Base-by-base conservation (phyloP, 2,113 vertebrate genomes). In the Isurus oxyrinchus region DNA sequence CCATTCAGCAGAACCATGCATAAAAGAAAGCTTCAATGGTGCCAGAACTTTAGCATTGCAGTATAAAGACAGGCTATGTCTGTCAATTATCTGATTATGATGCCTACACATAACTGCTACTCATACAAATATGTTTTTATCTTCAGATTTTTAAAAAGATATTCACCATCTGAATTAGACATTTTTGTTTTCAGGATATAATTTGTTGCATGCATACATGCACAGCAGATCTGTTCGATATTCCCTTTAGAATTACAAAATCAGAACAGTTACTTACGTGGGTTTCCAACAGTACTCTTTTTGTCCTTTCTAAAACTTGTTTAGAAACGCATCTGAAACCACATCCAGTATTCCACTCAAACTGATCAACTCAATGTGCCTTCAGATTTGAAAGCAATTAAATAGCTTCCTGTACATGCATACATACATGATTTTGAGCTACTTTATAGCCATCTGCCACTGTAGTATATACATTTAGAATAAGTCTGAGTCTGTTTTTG, bases 221-320 rank as follows among this genome's bases (percentile, higher is more conserved):
- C 4, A 40, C 59, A 40, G n/a, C 90, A 23, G 59, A 63, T 40
- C 57, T 35, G 19, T 94, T 94, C 35, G 63, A 63, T 63, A 63
- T 63, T 40, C 35, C 57, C 61, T 55, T 25, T 57, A 40, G 61
- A n/a, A 35, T 94, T 94, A 94, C 35, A 44, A 57, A 63, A 94
- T 59, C 61, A n/a, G n/a, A 63, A 94, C 35, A 21, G 40, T 84
- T 84, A 44, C 67, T 69, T 14, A 59, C n/a, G 40, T 59, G 14
- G 57, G n/a, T 61, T 94, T 94, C 90, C 90, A 94, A 93, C 90
- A 93, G 59, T 94, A 59, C 5, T 23, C n/a, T n/a, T 21, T 94
- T 63, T 94, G 90, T 94, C 90, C 90, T 63, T 63, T 94, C 35
- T 35, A 40, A 94, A 94, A 94, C 40, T 63, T 40, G n/a, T 63